Evolutionary conservation across 2,113 vertebrate genomes (phyloP), one percentile per base, ranked within the genome.

Genomic region (Apistogramma diplotaenia): DNA sequence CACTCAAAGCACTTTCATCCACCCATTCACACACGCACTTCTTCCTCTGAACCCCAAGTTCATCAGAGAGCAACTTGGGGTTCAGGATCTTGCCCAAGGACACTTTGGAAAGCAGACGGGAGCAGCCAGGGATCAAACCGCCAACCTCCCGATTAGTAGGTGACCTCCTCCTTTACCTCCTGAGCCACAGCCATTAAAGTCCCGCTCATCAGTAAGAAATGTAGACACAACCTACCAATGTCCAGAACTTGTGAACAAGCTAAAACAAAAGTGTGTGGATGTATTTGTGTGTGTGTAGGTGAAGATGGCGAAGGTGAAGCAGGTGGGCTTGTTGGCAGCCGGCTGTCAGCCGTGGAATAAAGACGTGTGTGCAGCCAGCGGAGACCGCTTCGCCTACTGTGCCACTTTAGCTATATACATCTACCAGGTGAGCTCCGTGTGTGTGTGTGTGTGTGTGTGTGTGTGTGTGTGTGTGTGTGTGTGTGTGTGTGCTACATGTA

Each of bases 321-420:
- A 99, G 94, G 97, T 99, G 85, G 98, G 97, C 5, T 94, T 99
- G 77, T 40, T 99, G 91, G 96, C 97, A 77, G 98, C 98, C 16
- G 98, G 98, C 18, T 99, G 98, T 81, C 98, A 99, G 90, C 98
- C 98, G 0, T 99, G 98, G 98, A 99, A 99, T 85, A 99, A 97
- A 93, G 98, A 99, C 7, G 97, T 99, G 1, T 99, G 98, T 83
- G 98, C 96, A 3, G 98, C 98, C 25, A 96, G 93, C 23, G 97
- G 97, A 58, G 96, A 99, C 89, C 96, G 98, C 82, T 99, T 99
- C 79, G 98, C 98, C 1, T 99, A 99, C 87, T 99, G 98, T 79
- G 98, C 98, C 31, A 99, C 98, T 0, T 94, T 99, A 79, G 98
- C 98, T 58, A 96, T 99, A 89, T 99, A 99, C 87, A 90, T 99